A percentile compares a stretch with the other conserved stretches of the same genome.
phyloP scores from a whole-genome alignment of 2,113 vertebrate species.

The Bagarius yarrelli region DNA sequence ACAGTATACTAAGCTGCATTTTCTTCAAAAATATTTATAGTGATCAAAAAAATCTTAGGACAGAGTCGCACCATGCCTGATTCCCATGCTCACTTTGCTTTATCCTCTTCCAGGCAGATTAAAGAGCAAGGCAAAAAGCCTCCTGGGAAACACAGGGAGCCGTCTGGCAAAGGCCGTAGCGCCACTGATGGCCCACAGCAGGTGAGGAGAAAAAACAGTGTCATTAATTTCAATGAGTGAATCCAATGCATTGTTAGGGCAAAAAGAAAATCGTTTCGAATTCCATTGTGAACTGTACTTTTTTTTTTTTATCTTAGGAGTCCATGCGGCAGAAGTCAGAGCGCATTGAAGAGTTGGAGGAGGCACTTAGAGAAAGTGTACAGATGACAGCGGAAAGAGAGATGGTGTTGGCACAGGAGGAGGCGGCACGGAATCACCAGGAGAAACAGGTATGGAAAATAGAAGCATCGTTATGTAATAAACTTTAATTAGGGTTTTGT shows the following conservation, averaged over 20 bases:
- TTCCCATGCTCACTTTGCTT: slow-evolving; percentile 21
- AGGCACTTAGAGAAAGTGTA: slow-evolving; percentile 96
- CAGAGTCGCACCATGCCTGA: too few relatives aligned
- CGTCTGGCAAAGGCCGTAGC: slow-evolving; percentile 93
- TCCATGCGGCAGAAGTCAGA: slow-evolving; percentile 90
- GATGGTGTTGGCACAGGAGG: slow-evolving; percentile 98
- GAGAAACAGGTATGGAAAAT: slow-evolving; percentile 88
- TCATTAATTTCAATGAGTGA: neutral
- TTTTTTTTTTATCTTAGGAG: slow-evolving; percentile 78
- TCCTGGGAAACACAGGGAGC: slow-evolving; percentile 94
- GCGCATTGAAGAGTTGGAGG: slow-evolving; percentile 97
- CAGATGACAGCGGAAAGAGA: slow-evolving; percentile 98
- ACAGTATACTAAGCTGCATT: neutral
- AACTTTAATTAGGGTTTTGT: neutral
- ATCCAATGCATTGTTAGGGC: neutral
- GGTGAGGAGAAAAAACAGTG: slow-evolving; percentile 62
- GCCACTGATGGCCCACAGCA: slow-evolving; percentile 91
- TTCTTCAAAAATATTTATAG: neutral
- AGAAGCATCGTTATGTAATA: neutral
- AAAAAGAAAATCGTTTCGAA: neutral
- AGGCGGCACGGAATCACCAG: slow-evolving; percentile 89
- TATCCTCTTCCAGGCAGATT: slow-evolving; percentile 77
- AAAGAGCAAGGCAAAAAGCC: slow-evolving; percentile 97
- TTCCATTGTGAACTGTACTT: neutral
- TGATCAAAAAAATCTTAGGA: neutral